These are phyloP conservation scores for Drosophila nr. fundita DNA, from an alignment of 2,888 invertebrate genomes.

Conservation along the genomic window DNA sequence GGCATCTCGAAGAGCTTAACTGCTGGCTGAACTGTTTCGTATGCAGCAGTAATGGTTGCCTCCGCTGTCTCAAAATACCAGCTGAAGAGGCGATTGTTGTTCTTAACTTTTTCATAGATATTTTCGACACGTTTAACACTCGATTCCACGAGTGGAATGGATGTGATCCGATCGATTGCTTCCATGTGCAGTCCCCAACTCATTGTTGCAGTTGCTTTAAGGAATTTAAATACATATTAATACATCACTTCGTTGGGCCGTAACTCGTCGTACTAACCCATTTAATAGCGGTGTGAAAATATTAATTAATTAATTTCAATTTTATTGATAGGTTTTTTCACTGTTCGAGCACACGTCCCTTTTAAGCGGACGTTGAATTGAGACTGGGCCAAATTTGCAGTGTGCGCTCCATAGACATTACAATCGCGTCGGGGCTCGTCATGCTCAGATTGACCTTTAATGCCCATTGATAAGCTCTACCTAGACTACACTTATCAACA, in stretches of 20 bases:
- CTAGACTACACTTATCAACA: slow-evolving; percentile 64
- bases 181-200: slow-evolving; percentile 86
- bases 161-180: slow-evolving; percentile 90
- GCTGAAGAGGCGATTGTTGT: slow-evolving; percentile 89
- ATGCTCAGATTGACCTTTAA: slow-evolving; percentile 60
- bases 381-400: slow-evolving; percentile 60
- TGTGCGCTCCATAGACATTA: slow-evolving; percentile 32
- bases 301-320: not conserved
- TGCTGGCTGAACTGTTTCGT: slow-evolving; percentile 91
- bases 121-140: slow-evolving; percentile 91
- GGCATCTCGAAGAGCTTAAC: slow-evolving; percentile 91
- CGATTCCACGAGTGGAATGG: slow-evolving; percentile 93
- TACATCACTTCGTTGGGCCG: no score
- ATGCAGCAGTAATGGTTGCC: slow-evolving; percentile 89
- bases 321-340: not conserved
- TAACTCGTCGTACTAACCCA: slow-evolving; percentile 58
- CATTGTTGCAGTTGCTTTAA: slow-evolving; percentile 71
- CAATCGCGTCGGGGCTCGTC: slow-evolving; percentile 32
- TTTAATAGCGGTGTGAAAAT: slow-evolving; percentile 29
- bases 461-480: slow-evolving; percentile 55
- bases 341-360: slow-evolving; percentile 42
- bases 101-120: slow-evolving; percentile 91
- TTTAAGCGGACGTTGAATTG: slow-evolving; percentile 47
- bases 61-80: slow-evolving; percentile 93
- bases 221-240: slow-evolving; percentile 3